Evolutionary conservation across 2,797 vertebrate species (phyloP).

Genomic region (Chelonia mydas): DNA sequence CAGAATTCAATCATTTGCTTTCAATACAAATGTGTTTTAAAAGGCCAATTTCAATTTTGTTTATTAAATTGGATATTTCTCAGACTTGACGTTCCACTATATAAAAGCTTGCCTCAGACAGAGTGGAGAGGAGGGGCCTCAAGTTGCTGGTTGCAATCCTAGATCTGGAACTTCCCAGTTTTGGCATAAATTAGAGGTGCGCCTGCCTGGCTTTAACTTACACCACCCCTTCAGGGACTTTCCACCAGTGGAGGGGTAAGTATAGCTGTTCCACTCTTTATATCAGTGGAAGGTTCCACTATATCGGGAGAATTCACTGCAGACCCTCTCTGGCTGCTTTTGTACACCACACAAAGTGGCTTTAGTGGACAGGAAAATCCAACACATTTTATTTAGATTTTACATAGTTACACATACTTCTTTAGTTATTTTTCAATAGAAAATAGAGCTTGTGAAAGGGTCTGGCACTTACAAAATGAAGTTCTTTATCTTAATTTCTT

Average conservation of each 20-base stretch:
- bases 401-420: not conserved
- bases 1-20: not conserved
- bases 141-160: not conserved
- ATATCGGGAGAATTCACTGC: not conserved
- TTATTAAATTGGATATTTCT: not conserved
- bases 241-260: not conserved
- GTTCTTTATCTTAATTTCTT: not conserved
- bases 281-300: not conserved
- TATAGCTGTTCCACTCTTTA: not conserved
- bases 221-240: not conserved
- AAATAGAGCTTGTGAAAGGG: not conserved
- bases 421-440: not conserved
- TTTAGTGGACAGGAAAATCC: not conserved
- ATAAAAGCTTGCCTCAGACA: no score
- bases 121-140: not conserved
- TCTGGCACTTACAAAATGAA: not conserved
- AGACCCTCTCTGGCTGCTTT: not conserved
- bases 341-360: not conserved
- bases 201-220: not conserved
- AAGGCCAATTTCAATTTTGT: rapidly evolving
- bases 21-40: not conserved
- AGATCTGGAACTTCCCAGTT: not conserved
- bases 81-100: not conserved
- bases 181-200: not conserved
- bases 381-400: not conserved